Base-by-base conservation (phyloP, 2,888 invertebrate genomes). In the Diarsia dahlii region DNA sequence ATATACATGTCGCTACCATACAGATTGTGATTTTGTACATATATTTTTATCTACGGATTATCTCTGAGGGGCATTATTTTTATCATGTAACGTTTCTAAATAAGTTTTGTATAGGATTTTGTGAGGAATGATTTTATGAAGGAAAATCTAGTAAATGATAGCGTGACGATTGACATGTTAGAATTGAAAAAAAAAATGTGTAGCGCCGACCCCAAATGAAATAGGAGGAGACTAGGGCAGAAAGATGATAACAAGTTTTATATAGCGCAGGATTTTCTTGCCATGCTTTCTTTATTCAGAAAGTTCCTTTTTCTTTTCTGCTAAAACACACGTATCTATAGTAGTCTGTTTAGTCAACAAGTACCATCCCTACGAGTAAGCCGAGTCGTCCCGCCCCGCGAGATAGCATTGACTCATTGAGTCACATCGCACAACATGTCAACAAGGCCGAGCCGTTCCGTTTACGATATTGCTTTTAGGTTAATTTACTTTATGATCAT, bases 401-500 rank as follows among this genome's bases (percentile, higher is more conserved):
- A 87, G 92, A 94, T 74, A 81, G 74, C 76, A 80, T 80, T 78
- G 93, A 93, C 93, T 94, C 94, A 94, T 92, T 95, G 95, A 95
- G 94, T 95, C 95, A 94, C 91, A 91, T 90, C 89, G 87, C 84
- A 88, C 82, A 89, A 91, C 91, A 91, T 94, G 94, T 95, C 95
- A 94, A 95, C 95, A 94, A 94, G 94, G 94, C 91, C 94, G 91
- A 88, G 89, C 90, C 89, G 90, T 89, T 91, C 90, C 93, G 91
- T 93, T 94, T 92, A 93, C 93, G 91, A 92, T 93, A 95, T 94
- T 93, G 90, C 93, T 93, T 93, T 90, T 93, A 90, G 91, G 91
- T 91, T 93, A 94, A 95, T 94, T 93, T 92, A 91, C 90, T 94
- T 93, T 92, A 93, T 90, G 91, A 91, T 90, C 68, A 75, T 79